Percentiles rank a stretch among this genome's conserved stretches.
These are phyloP conservation scores for Anthoptus insignis DNA, from an alignment of 2,888 invertebrate species.

Conservation along the genomic window DNA sequence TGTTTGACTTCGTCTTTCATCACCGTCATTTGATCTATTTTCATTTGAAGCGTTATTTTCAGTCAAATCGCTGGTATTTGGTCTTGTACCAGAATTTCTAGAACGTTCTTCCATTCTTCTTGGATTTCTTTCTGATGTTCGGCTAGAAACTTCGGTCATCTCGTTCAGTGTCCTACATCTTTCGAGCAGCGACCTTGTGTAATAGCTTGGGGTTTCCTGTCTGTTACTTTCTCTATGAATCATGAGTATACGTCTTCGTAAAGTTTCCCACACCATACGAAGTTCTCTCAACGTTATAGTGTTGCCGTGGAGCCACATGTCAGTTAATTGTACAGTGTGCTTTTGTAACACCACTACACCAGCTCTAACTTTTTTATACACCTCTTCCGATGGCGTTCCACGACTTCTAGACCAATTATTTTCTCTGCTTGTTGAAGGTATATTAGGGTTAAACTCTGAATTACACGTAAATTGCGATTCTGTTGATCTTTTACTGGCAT, in stretches of 20 bases:
- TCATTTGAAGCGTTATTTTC: constrained; percentile 49
- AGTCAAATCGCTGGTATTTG: too few species aligned
- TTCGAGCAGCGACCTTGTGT: constrained; percentile 75
- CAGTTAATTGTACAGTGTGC: constrained; percentile 70
- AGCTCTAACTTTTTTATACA: constrained; percentile 71
- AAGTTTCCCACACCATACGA: constrained; percentile 88
- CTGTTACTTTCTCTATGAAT: constrained; percentile 81
- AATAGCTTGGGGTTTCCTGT: constrained; percentile 71
- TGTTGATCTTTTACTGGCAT: constrained; percentile 48
- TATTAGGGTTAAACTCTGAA: constrained; percentile 53
- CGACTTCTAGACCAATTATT: constrained; percentile 64
- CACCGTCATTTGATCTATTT: constrained; percentile 49
- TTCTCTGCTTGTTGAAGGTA: constrained; percentile 74
- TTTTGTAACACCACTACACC: constrained; percentile 74
- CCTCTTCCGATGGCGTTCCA: constrained; percentile 69
- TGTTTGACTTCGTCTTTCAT: constrained; percentile 48
- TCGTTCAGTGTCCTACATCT: constrained; percentile 79
- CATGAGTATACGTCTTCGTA: constrained; percentile 86
- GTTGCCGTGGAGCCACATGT: constrained; percentile 76
- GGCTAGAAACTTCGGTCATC: constrained; percentile 65
- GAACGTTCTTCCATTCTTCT: constrained; percentile 58
- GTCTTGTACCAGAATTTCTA: constrained; percentile 48
- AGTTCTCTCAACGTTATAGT: constrained; percentile 85
- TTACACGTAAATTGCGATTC: constrained; percentile 48
- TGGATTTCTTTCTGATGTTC: constrained; percentile 54